Percentiles rank a stretch among this genome's conserved stretches.
Conservation (phyloP, 2,888 invertebrate genomes). For the Erebia ligea region DNA sequence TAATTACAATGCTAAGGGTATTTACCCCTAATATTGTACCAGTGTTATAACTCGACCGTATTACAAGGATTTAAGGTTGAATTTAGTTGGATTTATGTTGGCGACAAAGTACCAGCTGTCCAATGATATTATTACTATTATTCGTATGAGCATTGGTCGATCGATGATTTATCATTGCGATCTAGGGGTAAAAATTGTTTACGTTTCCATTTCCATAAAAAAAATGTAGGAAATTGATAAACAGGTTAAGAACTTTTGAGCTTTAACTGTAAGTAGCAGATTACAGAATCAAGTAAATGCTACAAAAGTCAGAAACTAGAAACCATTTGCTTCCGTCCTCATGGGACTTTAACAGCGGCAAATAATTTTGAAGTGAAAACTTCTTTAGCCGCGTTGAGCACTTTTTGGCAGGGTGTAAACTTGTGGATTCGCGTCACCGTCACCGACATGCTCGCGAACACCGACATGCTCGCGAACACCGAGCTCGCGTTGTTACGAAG, state of each 20-base stretch:
- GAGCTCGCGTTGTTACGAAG: too few species aligned
- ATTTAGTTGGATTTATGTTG: conserved; percentile 22
- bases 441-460: too few species aligned
- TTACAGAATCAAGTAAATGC: background rate
- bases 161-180: conserved; percentile 37
- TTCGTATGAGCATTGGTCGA: conserved; percentile 38
- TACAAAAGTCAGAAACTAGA: background rate
- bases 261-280: too few species aligned
- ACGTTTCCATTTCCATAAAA: conserved; percentile 2
- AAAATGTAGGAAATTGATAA: background rate
- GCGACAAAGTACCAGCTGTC: conserved; percentile 39
- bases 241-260: background rate
- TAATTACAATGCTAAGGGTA: conserved; percentile 46
- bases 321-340: background rate
- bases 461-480: too few species aligned
- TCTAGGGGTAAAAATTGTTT: conserved; percentile 24
- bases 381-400: too few species aligned
- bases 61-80: conserved; percentile 22
- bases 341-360: too few species aligned
- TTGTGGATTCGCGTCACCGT: too few species aligned
- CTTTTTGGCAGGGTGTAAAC: too few species aligned
- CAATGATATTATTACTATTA: conserved; percentile 37
- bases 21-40: conserved; percentile 38
- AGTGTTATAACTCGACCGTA: conserved; percentile 21
- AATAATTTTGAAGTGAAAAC: too few species aligned